Base-by-base conservation (phyloP, 1,140 invertebrate genomes). In the Neelides sp. region DNA sequence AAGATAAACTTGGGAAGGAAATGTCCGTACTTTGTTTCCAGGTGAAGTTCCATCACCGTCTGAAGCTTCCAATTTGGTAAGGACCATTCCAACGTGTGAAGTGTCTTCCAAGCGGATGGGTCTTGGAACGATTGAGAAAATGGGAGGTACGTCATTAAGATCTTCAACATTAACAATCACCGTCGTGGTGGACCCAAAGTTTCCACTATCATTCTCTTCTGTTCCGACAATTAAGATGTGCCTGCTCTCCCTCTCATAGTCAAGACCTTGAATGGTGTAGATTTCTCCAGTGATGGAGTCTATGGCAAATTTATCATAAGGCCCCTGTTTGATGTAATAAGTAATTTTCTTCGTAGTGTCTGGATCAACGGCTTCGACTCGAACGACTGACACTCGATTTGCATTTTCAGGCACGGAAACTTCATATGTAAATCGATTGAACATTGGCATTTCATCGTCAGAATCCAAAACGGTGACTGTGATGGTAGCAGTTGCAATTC, bases 81-180 rank as follows among this genome's bases (percentile, higher is more conserved):
- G 79, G 8, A 78, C 73, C 3, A 79, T 81, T 23, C 87, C 87
- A 52, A 90, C 83, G 0, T 80, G 71, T 1, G 81, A 77, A 36
- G 85, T 81, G 62, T 90, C 86, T 51, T 86, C 83, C 4, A 92
- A 68, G 0, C 82, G 83, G 7, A 90, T 79, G 0, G 87, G 85
- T 41, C 79, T 75, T 0, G 83, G 78, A 4, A 85, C 75, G 1
- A 79, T 78, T 2, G 81, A 81, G 63, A 93, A 94, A 15, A 85
- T 75, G 8, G 91, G 91, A 0, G 83, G 78, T 54, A 86, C 80
- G 65, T 88, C 83, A 65, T 88, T 86, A 50, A 81, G 75, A 65
- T 86, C 70, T 22, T 83, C 76, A 22, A 91, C 85, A 52, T 81
- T 73, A 23, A 87, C 73, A 44, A 82, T 72, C 1, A 89, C 77